Evolutionary conservation across 2,888 invertebrate species (phyloP), one percentile per base, ranked within the genome.

Genomic region (Trichogramma dendrolimi): DNA sequence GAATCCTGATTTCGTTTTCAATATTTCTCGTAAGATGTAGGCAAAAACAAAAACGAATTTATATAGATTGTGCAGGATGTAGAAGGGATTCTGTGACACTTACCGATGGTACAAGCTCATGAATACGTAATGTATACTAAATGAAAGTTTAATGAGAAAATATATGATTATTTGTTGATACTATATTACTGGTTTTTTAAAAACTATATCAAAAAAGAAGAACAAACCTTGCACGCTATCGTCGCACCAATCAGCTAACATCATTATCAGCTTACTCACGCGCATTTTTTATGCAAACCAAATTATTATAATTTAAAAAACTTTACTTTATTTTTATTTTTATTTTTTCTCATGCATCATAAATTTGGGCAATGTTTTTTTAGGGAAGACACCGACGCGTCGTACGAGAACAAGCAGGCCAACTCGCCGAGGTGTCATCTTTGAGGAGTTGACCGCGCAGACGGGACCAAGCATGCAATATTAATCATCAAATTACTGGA

Each of bases 361-460:
- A 51, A 55, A 55, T 52, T 44, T 61, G 6, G 10, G 55, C 42
- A 44, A 27, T 27, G 27, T 27, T 27, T 27, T 65, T 76, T 71
- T 69, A 78, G 78, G 76, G 65, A 71, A 64, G 71, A 73, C 65
- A 71, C 68, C 62, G 65, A 68, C 65, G 64, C 58, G 55, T 65
- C 62, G 8, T 65, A 10, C 67, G 63, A 63, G 62, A 64, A 62
- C 62, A 61, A 67, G 40, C 68, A 68, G 58, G 63, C 69, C 60
- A 59, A 68, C 40, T 69, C 76, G 44, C 74, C 75, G 58, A 76
- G 67, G 66, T 74, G 74, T 65, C 78, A 71, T 56, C 76, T 78
- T 42, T 78, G 72, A 77, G 69, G 71, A 71, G 10, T 39, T 27
- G 27, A 27, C 1, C 1, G 3, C 27, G 27, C 27, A 27, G 27